Percentiles rank a stretch among this genome's conserved stretches.
Evolutionary conservation across 2,888 invertebrate genomes (phyloP).

Genomic region (Ctena decussata): DNA sequence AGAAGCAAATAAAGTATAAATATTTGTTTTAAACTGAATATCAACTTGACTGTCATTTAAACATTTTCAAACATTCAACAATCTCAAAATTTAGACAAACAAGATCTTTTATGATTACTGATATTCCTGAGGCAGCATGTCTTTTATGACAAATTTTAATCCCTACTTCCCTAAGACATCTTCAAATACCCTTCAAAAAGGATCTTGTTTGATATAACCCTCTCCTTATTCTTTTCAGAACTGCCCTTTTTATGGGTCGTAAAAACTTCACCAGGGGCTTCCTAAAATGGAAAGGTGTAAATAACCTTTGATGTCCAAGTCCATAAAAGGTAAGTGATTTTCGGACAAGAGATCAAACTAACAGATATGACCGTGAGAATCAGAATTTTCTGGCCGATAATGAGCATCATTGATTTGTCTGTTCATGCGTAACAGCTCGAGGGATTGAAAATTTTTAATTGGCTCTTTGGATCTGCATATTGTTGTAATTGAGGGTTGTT

Average conservation of each 20-base stretch:
- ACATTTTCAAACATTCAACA: background rate
- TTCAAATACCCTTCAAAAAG: background rate
- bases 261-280: slow-evolving; percentile 2
- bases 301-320: background rate
- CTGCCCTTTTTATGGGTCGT: background rate
- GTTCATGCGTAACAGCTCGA: background rate
- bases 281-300: background rate
- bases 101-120: background rate
- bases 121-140: slow-evolving; percentile 7
- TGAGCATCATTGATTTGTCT: background rate
- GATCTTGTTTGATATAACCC: background rate
- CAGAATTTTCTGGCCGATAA: background rate
- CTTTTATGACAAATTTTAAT: slow-evolving; percentile 11
- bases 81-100: background rate
- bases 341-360: slow-evolving; percentile 3
- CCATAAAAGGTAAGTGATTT: slow-evolving; percentile 12
- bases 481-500: background rate
- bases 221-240: background rate
- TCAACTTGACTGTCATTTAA: background rate
- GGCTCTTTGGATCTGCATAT: background rate
- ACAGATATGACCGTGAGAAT: slow-evolving; percentile 2
- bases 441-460: background rate
- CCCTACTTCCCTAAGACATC: background rate
- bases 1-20: too few relatives aligned
- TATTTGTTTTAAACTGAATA: background rate